Evolutionary conservation across 2,888 invertebrate species (phyloP), one percentile per base, ranked within the genome.

Genomic region (Synergus laeviventris): DNA sequence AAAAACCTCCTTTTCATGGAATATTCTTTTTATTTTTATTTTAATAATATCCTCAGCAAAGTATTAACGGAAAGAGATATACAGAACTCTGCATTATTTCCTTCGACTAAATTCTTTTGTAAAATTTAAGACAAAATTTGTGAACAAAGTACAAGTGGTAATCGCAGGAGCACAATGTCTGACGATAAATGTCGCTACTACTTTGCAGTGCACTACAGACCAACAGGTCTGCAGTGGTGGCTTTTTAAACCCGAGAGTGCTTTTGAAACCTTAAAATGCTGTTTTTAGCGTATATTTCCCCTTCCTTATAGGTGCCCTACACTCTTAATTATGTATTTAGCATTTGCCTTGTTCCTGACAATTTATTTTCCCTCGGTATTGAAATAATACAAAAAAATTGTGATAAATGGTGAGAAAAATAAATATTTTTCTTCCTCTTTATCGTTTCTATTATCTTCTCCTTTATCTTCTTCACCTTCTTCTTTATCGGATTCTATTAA

Each of bases 151-250:
- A 24, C 42, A 66, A 66, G 66, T 66, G 66, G 66, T 45, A 66
- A 66, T 66, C 45, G 66, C 66, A 66, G 42, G 45, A 45, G 24
- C 45, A 66, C 66, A 66, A 66, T 66, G 45, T 45, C 66, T 66
- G 45, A 24, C 66, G 66, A 66, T 66, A 45, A 66, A 66, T 45
- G 66, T 45, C 66, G 66, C 66, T 39, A 24, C 42, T 66, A 66
- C 42, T 66, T 24, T 14, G 42, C 39, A 18, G 24, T 45, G 45
- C 45, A 45, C 66, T 45, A 66, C 66, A 21, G 12, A 42, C 64
- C 24, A 16, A 64, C 66, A 66, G 42, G 24, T 21, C 31, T 31
- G 31, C 7, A 31, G 16, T 24, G 45, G 66, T 66, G 16, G 66
- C 24, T 66, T 66, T 66, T 66, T 24, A 42, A 64, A 21, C 38